A percentile compares a stretch with the other conserved stretches of the same genome.
These are phyloP conservation scores for Diphyllodes magnificus DNA, from an alignment of 2,113 vertebrate species.

Conservation along the genomic window DNA sequence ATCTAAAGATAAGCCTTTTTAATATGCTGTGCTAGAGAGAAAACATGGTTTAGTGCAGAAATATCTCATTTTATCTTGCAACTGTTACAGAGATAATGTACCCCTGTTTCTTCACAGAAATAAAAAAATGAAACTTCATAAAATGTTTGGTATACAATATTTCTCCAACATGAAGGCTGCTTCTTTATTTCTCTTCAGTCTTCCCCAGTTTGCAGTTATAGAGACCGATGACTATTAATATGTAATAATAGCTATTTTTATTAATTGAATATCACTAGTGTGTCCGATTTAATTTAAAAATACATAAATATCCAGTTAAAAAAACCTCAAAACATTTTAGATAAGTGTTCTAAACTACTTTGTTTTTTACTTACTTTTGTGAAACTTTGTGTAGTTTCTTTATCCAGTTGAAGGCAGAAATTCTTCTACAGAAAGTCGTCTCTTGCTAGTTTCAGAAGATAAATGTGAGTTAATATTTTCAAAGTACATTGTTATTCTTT, in stretches of 20 bases:
- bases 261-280: background rate
- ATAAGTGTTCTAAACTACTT: background rate
- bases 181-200: background rate
- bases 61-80: background rate
- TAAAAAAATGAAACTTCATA: background rate
- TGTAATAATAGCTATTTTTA: background rate
- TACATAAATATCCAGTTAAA: background rate
- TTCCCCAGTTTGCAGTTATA: background rate
- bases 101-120: background rate
- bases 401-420: slow-evolving; percentile 70
- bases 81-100: background rate
- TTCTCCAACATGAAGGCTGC: background rate
- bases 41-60: background rate
- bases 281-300: background rate
- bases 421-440: slow-evolving; percentile 75
- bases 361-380: background rate
- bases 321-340: background rate
- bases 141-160: background rate
- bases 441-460: slow-evolving; percentile 90
- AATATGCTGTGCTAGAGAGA: background rate
- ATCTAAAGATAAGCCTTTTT: background rate
- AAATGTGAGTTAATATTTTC: slow-evolving; percentile 76
- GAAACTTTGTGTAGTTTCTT: slow-evolving; percentile 80
- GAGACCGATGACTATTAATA: background rate
- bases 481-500: background rate